Evolutionary conservation across 2,888 invertebrate genomes (phyloP).

Genomic region (Cephonodes hylas): DNA sequence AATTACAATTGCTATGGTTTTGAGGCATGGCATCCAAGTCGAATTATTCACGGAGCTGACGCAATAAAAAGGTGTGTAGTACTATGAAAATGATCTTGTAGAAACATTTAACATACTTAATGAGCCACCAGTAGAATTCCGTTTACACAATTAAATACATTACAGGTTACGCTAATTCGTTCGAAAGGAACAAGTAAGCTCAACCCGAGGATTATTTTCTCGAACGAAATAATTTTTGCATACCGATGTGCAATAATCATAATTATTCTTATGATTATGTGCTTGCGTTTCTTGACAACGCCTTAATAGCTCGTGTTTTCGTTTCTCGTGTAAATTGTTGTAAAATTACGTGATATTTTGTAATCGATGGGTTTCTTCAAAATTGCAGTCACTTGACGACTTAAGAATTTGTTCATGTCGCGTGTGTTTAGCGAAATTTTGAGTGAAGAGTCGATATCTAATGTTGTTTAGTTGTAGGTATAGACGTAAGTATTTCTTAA

Average conservation of each 20-base stretch:
- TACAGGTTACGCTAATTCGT: constrained; percentile 58
- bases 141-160: constrained; percentile 67
- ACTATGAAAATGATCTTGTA: constrained; percentile 4
- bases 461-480: too few relatives aligned
- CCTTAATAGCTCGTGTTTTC: constrained; percentile 41
- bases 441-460: too few relatives aligned
- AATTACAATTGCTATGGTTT: constrained; percentile 10
- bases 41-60: not conserved
- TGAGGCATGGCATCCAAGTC: not conserved
- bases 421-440: too few relatives aligned
- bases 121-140: constrained; percentile 51
- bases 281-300: constrained; percentile 44
- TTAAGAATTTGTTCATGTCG: too few relatives aligned
- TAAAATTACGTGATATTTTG: constrained; percentile 39
- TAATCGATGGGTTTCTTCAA: constrained; percentile 11
- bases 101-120: constrained; percentile 31
- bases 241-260: constrained; percentile 57
- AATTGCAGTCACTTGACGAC: not conserved
- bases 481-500: too few relatives aligned
- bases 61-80: not conserved
- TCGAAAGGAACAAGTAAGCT: constrained; percentile 65
- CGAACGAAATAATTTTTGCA: constrained; percentile 61
- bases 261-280: constrained; percentile 51
- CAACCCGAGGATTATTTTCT: constrained; percentile 38
- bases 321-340: constrained; percentile 45